Evolutionary conservation across 1,140 invertebrate species (phyloP), one percentile per base, ranked within the genome.

Genomic region (Eumeta japonica): DNA sequence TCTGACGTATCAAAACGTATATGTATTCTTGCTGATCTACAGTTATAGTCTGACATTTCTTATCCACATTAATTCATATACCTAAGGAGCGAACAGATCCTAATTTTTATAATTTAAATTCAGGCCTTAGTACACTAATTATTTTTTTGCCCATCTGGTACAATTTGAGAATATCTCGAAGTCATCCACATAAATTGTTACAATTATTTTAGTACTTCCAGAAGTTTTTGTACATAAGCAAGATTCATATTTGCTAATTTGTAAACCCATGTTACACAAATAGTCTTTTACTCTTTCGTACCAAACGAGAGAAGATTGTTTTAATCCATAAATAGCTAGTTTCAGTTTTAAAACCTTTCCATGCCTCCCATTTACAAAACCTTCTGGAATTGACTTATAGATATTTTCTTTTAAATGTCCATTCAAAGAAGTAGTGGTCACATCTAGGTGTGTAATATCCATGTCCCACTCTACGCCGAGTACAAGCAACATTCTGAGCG

Each of bases 211-310:
- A n/a, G n/a, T n/a, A n/a, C n/a, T n/a, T n/a, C n/a, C n/a, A n/a
- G n/a, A n/a, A n/a, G n/a, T n/a, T n/a, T n/a, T n/a, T 32, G 44
- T 46, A 45, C 48, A 55, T 16, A 57, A 38, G 42, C 58, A 62
- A 13, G 37, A 45, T 28, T 55, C 52, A 41, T 35, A 39, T 27
- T 41, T 12, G 39, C 37, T 41, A 10, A 20, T 48, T 41, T 46
- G 50, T 41, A 52, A 50, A 28, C 43, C 33, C n/a, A 39, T 30
- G 28, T 48, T 44, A 37, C 10, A 12, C 18, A 50, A 34, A 32
- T 30, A 39, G 39, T 50, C 45, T 28, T 42, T 41, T 17, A 49
- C 46, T 34, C 28, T 50, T 4, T 50, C 34, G 35, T 45, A 50
- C 38, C 49, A 52, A 7, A 30, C 38, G 13, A 37, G 7, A 13